Evolutionary conservation across 2,797 vertebrate genomes (phyloP).

Genomic region (Enteromius paludinosus): DNA sequence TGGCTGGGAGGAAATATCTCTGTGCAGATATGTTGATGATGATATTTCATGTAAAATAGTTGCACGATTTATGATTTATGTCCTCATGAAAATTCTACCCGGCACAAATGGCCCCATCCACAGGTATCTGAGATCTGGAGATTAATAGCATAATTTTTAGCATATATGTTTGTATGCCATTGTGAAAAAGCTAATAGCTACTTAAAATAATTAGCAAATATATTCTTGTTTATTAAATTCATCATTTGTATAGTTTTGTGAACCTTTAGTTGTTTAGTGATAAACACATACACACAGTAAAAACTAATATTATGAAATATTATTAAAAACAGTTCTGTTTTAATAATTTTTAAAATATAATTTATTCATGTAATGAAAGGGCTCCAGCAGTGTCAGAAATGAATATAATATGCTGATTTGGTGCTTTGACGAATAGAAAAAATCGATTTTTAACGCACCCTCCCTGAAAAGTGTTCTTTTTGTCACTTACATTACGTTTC

Average conservation of each 20-base stretch:
- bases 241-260: neutral
- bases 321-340: neutral
- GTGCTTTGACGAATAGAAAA: neutral
- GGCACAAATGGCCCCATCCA: neutral
- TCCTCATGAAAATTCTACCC: neutral
- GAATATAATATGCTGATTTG: neutral
- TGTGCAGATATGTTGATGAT: neutral
- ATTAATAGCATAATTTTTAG: neutral
- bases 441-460: neutral
- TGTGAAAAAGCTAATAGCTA: neutral
- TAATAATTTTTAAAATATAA: neutral
- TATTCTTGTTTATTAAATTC: neutral
- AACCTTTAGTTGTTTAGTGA: no score
- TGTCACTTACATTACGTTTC: neutral
- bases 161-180: neutral
- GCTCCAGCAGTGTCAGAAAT: neutral
- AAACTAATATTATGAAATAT: neutral
- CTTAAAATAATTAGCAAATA: neutral
- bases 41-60: constrained; percentile 1
- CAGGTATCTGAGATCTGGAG: neutral
- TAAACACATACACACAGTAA: neutral
- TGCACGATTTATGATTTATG: neutral
- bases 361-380: neutral
- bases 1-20: neutral
- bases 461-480: neutral